Percentiles rank a stretch among this genome's conserved stretches.
phyloP scores from a whole-genome alignment of 2,797 vertebrate species.

The Oreochromis grahami region DNA sequence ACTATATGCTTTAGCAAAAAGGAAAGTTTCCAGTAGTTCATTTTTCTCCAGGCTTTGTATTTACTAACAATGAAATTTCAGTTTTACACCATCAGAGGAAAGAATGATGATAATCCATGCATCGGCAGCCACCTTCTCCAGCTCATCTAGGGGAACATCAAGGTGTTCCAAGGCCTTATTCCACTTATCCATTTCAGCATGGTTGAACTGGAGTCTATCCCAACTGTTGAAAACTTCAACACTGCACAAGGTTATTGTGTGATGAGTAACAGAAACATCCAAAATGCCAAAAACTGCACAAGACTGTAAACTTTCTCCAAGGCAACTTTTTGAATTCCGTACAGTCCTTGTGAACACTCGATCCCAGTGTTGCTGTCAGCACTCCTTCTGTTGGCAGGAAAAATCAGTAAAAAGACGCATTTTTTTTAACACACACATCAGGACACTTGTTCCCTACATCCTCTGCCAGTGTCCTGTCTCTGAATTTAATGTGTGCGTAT shows the following conservation, averaged over 20 bases:
- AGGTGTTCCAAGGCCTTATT: neutral
- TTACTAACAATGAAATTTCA: neutral
- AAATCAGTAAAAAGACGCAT: neutral
- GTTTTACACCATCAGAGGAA: neutral
- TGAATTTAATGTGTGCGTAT: fast-evolving
- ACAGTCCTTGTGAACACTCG: too few relatives aligned
- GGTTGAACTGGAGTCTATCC: neutral
- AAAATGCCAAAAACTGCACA: too few relatives aligned
- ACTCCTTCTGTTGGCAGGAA: too few relatives aligned
- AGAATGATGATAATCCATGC: neutral
- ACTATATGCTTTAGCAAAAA: too few relatives aligned
- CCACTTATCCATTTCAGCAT: neutral
- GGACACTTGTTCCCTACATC: neutral
- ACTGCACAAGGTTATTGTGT: too few relatives aligned
- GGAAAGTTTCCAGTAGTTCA: fast-evolving
- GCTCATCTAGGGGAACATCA: neutral
- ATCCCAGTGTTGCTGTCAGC: too few relatives aligned
- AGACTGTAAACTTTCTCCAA: too few relatives aligned
- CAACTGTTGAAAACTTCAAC: neutral
- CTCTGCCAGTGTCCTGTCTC: neutral
- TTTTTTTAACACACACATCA: neutral
- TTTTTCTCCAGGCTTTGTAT: neutral
- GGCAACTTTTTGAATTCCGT: too few relatives aligned
- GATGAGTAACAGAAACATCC: too few relatives aligned
- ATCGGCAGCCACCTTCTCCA: neutral